A percentile compares a stretch with the other conserved stretches of the same genome.
These are phyloP conservation scores for Bufotes viridis DNA, from an alignment of 2,797 vertebrate species.

Conservation along the genomic window DNA sequence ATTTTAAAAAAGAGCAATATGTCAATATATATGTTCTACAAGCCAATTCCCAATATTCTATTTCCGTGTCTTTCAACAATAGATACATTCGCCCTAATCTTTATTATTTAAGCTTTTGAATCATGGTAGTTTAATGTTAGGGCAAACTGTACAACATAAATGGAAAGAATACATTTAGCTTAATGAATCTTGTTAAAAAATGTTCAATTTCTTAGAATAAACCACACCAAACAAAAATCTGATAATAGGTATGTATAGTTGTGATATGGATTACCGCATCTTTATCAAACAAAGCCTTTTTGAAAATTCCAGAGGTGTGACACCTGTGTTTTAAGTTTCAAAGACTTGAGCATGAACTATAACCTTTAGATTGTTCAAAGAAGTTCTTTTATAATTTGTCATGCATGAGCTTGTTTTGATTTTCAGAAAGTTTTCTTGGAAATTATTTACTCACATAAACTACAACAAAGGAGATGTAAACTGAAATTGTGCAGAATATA, in stretches of 20 bases:
- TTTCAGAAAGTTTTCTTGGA: conserved; percentile 68
- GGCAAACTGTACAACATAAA: not conserved
- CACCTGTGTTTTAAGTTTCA: conserved; percentile 60
- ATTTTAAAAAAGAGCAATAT: too few relatives aligned
- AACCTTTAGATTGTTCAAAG: conserved; percentile 67
- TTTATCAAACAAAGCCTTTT: conserved; percentile 38
- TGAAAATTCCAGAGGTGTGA: conserved; percentile 52
- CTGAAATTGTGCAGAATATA: not conserved
- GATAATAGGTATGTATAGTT: conserved; percentile 30
- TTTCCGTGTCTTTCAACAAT: too few relatives aligned
- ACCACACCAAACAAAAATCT: conserved; percentile 13
- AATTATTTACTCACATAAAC: conserved; percentile 33
- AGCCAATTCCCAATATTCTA: too few relatives aligned
- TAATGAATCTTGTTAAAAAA: conserved; percentile 36
- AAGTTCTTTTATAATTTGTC: conserved; percentile 67
- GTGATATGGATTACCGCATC: conserved; percentile 44
- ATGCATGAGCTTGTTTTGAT: conserved; percentile 77
- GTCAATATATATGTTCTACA: too few relatives aligned
- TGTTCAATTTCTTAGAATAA: not conserved
- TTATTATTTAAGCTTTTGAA: too few relatives aligned
- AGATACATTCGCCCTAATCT: too few relatives aligned
- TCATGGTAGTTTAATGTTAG: not conserved
- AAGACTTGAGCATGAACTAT: conserved; percentile 67
- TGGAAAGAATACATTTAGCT: conserved; percentile 15
- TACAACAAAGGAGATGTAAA: not conserved